Evolutionary conservation across 2,888 invertebrate genomes (phyloP), one percentile per base, ranked within the genome.

Genomic region (Phorcus lineatus): DNA sequence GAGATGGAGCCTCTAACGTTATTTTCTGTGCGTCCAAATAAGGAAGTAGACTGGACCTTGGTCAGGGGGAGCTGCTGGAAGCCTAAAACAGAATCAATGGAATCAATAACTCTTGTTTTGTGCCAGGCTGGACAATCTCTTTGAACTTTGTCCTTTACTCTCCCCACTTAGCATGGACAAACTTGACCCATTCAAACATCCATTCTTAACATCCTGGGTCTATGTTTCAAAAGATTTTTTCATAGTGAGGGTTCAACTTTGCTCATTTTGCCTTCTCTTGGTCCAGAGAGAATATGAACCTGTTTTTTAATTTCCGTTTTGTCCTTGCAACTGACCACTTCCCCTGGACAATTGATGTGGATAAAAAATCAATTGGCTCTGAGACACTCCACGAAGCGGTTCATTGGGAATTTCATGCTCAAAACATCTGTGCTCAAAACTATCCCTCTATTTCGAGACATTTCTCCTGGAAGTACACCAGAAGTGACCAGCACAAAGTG

Each of bases 31-130:
- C 28, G 28, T 24, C 62, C 62, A 62, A 62, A 62, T 62, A 62
- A 28, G 62, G 62, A 62, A 62, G 28, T 28, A 62, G 62, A 62
- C 62, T 62, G 62, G 62, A 62, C 62, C 62, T 17, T 62, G 62
- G 62, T 24, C 62, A 62, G 62, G 24, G 24, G 28, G 62, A 62
- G 62, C 62, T 28, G 62, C 62, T 62, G 24, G 62, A 62, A 22
- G 62, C 62, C 62, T 62, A 62, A 62, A 62, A 62, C 62, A 28
- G 28, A 62, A 62, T 62, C 62, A 62, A 62, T 62, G 28, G 62
- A 62, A 62, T 62, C 62, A 62, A 62, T 62, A 62, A 17, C 62
- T 28, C 62, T 62, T 62, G 62, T 62, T 62, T 62, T 62, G 62
- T 62, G 62, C 28, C 62, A 28, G 62, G 62, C 62, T 62, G 62